These are phyloP conservation scores for Saguinus imperator DNA, from an alignment of 2,113 vertebrate species.

Conservation along the genomic window DNA sequence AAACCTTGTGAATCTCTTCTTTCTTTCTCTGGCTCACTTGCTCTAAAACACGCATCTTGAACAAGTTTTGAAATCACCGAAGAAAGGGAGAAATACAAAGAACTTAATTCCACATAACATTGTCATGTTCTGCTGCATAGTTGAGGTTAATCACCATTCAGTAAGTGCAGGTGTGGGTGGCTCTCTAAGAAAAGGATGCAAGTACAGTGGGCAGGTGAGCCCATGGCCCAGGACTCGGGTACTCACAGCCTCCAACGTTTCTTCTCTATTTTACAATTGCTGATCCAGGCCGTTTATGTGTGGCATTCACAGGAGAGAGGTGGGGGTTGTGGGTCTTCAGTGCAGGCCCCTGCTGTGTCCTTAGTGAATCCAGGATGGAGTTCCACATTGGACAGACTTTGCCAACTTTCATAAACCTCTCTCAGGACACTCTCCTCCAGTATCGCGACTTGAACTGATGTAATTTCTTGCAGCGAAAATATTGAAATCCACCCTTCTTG, in stretches of 20 bases:
- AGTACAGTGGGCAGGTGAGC: background rate
- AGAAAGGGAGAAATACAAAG: background rate
- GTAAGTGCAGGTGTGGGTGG: background rate
- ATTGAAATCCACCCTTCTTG: background rate
- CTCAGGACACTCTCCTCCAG: background rate
- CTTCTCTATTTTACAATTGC: background rate
- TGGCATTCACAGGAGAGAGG: background rate
- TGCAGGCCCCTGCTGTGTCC: background rate
- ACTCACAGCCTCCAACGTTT: background rate
- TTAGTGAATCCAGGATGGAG: background rate
- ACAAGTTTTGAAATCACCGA: background rate
- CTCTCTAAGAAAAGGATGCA: background rate
- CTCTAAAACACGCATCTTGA: background rate
- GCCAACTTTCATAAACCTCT: background rate
- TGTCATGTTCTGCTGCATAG: background rate
- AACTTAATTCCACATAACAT: background rate
- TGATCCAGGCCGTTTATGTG: background rate
- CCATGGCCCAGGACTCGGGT: background rate
- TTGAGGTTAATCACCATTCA: background rate
- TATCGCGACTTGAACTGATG: background rate
- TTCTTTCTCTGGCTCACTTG: background rate
- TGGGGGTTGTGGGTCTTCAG: background rate
- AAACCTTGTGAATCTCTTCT: background rate
- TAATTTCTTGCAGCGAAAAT: background rate
- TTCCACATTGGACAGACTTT: background rate